Base-by-base conservation (phyloP, 2,113 vertebrate genomes). In the Thalassarche chlororhynchos region DNA sequence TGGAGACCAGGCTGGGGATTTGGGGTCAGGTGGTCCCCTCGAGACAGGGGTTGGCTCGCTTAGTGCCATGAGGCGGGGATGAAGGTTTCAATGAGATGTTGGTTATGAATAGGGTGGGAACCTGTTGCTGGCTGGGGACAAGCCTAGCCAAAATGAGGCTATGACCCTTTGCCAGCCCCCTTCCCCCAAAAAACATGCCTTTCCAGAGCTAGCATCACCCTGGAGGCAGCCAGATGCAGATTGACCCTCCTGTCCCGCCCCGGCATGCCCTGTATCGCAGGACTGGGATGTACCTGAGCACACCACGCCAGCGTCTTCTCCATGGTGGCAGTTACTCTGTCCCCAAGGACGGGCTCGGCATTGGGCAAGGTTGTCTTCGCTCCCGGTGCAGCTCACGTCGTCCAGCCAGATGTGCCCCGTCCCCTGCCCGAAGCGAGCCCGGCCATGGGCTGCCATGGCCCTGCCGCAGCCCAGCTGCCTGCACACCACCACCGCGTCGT, bases 381-480 rank as follows among this genome's bases (percentile, higher is more conserved):
- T 26, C 19, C 91, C 91, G 0, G 6, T 12, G 14, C 91, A 93
- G 34, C 1, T 8, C 24, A 77, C 2, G 0, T 78, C 91, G 1
- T 93, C 91, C 65, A 89, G 10, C 90, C 90, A 87, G 77, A 92
- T 87, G 26, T 0, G 10, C 1, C 55, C 55, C 0, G 1, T 64
- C 21, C 84, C 90, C 16, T 49, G 55, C 7, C 90, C 77, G 0
- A 87, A 92, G 18, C 2, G 36, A 46, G 91, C 85, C 18, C 25
- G 40, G 14, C 17, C 6, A 0, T 8, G 46, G 10, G 60, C 86
- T 0, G 17, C 40, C 8, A 1, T 1, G 3, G 40, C 86, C 2
- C 0, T 23, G 10, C 96, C 87, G 1, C 96, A 97, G 52, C 47
- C 89, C 61, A 96, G 84, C 78, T 96, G 95, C 60, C 24, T 75